Conservation (phyloP, 2,113 vertebrate genomes). For the Anguilla rostrata region DNA sequence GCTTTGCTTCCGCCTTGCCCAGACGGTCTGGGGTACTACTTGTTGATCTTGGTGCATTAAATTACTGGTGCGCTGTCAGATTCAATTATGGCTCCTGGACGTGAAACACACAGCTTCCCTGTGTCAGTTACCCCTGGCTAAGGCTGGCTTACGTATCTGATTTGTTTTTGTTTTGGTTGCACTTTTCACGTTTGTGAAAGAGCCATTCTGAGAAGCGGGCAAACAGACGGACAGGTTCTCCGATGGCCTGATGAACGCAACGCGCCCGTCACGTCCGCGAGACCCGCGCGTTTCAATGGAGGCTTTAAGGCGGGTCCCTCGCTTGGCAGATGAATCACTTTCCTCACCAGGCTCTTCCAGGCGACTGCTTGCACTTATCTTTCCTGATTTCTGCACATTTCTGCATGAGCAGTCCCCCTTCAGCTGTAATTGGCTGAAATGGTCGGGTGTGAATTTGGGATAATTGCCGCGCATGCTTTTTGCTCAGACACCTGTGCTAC, state of each 20-base stretch:
- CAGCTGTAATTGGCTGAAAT: constrained; percentile 23
- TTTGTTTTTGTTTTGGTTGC: constrained; percentile 61
- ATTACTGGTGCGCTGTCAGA: constrained; percentile 73
- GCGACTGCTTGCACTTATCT: constrained; percentile 40
- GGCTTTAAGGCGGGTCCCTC: constrained; percentile 38
- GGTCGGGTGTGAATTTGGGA: constrained; percentile 34
- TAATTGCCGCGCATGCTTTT: constrained; percentile 25
- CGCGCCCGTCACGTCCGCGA: constrained; percentile 38
- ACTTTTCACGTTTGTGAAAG: constrained; percentile 57
- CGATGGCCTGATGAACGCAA: constrained; percentile 47
- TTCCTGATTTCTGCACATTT: constrained; percentile 30
- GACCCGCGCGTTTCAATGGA: constrained; percentile 26
- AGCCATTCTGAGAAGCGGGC: constrained; percentile 52
- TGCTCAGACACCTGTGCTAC: constrained; percentile 23
- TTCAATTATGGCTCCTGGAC: constrained; percentile 65
- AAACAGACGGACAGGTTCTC: constrained; percentile 44
- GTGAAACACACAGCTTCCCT: constrained; percentile 68
- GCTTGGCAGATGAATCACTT: constrained; percentile 43
- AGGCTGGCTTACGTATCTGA: constrained; percentile 39
- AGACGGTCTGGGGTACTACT: constrained; percentile 31
- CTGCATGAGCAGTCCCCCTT: constrained; percentile 26
- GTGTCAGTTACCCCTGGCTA: constrained; percentile 53
- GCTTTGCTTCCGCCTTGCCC: constrained; percentile 35
- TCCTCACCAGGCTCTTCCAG: constrained; percentile 44
- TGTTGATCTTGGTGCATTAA: constrained; percentile 71